phyloP scores from a whole-genome alignment of 1,140 invertebrate genomes.

The Camponotus floridanus region DNA sequence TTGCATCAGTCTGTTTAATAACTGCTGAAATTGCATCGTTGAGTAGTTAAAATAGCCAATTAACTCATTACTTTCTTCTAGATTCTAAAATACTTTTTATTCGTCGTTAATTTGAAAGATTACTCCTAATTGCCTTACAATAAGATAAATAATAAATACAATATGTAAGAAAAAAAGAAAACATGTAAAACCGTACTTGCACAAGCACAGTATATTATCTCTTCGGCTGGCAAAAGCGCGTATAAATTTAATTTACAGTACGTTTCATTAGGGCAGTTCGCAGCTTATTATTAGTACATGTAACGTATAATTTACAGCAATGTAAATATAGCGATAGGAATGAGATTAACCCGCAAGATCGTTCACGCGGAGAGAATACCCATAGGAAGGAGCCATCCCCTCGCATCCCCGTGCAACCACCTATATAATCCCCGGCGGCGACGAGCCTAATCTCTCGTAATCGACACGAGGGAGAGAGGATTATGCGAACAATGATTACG shows the following conservation, averaged over 20 bases:
- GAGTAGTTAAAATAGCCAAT: not conserved
- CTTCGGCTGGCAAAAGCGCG: not conserved
- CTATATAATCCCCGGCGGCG: conserved; percentile 26
- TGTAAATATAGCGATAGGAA: conserved; percentile 32
- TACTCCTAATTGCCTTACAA: not conserved
- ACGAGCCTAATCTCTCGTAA: conserved; percentile 9
- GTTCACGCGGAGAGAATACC: conserved; percentile 9
- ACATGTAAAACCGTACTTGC: not conserved
- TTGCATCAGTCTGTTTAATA: not conserved
- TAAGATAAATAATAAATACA: conserved; percentile 35
- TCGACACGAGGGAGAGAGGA: not conserved
- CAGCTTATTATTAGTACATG: conserved; percentile 28
- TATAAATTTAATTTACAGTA: conserved; percentile 38
- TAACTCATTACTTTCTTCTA: not conserved
- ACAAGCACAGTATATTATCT: not conserved
- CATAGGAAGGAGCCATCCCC: conserved; percentile 9
- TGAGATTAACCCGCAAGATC: conserved; percentile 37
- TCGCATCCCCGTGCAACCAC: not conserved
- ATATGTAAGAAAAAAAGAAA: not conserved
- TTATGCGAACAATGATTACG: not conserved
- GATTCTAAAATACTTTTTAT: not conserved
- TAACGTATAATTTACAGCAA: conserved; percentile 46
- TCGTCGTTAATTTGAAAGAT: not conserved
- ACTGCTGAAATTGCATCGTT: not conserved
- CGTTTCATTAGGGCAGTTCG: conserved; percentile 26